phyloP scores from a whole-genome alignment of 2,113 vertebrate genomes.

The Dermatemys mawii region DNA sequence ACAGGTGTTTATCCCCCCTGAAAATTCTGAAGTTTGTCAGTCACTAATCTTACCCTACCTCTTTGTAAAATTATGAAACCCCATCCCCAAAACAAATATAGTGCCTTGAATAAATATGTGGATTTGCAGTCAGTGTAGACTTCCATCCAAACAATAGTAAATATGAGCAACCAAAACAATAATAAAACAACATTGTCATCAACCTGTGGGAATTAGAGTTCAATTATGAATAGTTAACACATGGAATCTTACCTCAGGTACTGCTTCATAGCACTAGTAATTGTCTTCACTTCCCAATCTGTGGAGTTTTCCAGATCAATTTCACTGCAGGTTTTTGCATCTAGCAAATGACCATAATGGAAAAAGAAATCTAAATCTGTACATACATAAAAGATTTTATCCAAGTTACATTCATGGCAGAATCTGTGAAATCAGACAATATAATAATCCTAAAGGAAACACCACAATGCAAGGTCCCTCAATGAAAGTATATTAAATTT shows the following conservation, averaged over 20 bases:
- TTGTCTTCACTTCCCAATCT: slow-evolving; percentile 97
- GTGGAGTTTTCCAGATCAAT: slow-evolving; percentile 86
- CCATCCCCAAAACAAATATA: background rate
- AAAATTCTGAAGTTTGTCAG: background rate
- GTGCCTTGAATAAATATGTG: background rate
- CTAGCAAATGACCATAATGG: slow-evolving; percentile 66
- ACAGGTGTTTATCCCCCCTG: background rate
- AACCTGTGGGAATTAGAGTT: background rate
- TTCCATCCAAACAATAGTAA: background rate
- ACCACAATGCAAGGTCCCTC: background rate
- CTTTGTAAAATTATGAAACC: background rate
- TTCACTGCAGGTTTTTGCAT: slow-evolving; percentile 88
- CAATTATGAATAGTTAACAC: background rate
- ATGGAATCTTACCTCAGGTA: slow-evolving; percentile 87
- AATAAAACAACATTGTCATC: background rate
- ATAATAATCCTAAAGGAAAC: background rate
- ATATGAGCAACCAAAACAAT: background rate
- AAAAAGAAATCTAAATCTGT: slow-evolving; percentile 8
- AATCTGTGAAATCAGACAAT: too few species aligned
- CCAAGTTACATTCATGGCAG: background rate
- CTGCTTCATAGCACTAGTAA: slow-evolving; percentile 94
- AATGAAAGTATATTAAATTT: background rate
- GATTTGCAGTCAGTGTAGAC: background rate
- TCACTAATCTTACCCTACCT: background rate
- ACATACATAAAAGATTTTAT: background rate